Conservation (phyloP, 2,888 invertebrate genomes). For the Sipha maydis region DNA sequence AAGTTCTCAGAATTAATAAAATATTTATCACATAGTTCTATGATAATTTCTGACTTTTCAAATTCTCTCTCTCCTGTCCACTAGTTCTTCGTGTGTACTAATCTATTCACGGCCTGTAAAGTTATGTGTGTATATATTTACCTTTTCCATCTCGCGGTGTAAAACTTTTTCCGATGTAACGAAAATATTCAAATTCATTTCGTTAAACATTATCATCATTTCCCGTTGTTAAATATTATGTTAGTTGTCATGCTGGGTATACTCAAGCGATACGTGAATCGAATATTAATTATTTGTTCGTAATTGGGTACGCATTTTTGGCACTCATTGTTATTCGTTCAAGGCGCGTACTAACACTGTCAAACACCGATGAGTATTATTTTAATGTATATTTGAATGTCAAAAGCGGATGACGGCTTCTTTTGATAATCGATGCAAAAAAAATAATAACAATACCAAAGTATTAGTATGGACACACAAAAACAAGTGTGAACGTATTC, state of each 20-base stretch:
- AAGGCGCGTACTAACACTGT: constrained; percentile 2
- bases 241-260: neutral
- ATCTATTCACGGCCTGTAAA: constrained; percentile 28
- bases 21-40: constrained; percentile 26
- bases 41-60: constrained; percentile 21
- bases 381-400: neutral
- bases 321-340: constrained; percentile 33
- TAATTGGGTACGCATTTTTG: neutral
- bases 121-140: neutral
- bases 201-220: constrained; percentile 27
- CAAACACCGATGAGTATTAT: constrained; percentile 16
- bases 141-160: neutral
- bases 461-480: neutral
- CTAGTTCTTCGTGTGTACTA: neutral
- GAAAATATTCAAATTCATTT: constrained; percentile 18
- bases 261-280: constrained; percentile 17
- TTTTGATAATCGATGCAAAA: constrained; percentile 9
- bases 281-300: constrained; percentile 42
- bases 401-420: neutral
- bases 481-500: neutral
- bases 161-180: neutral
- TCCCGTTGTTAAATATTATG: neutral
- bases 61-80: neutral
- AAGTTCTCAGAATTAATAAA: constrained; percentile 34
- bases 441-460: neutral